These are phyloP conservation scores for Corapipo altera DNA, from an alignment of 2,113 vertebrate genomes.

Conservation along the genomic window DNA sequence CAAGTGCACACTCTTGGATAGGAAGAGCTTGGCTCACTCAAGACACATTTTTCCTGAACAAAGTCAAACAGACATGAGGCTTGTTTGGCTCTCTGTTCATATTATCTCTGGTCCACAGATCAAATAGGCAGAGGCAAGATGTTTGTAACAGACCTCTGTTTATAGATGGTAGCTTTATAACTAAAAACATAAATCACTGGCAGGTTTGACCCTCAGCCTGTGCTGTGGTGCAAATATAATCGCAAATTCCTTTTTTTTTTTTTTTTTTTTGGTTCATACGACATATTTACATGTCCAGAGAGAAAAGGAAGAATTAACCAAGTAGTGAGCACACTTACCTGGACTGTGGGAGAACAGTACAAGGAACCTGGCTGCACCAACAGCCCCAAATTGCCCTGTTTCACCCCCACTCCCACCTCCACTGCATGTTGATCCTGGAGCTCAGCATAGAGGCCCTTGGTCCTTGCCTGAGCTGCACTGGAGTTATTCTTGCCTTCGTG, in stretches of 20 bases:
- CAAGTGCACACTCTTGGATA: fast-evolving
- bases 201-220: not conserved
- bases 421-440: not conserved
- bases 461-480: not conserved
- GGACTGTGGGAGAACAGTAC: not conserved
- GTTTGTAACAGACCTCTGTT: not conserved
- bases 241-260: not conserved
- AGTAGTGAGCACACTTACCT: not conserved
- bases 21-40: not conserved
- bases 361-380: not conserved
- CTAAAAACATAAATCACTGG: not conserved
- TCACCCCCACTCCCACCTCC: fast-evolving
- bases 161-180: not conserved
- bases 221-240: not conserved
- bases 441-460: not conserved
- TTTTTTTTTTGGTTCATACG: not conserved
- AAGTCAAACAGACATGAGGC: not conserved
- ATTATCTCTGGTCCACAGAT: not conserved
- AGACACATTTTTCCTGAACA: not conserved
- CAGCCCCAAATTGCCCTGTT: fast-evolving
- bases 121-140: not conserved
- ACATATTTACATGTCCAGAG: not conserved
- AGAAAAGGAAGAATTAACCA: not conserved
- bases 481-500: fast-evolving
- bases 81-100: not conserved